These are phyloP conservation scores for Drosophila barbarae DNA, from an alignment of 2,888 invertebrate species.

Conservation along the genomic window DNA sequence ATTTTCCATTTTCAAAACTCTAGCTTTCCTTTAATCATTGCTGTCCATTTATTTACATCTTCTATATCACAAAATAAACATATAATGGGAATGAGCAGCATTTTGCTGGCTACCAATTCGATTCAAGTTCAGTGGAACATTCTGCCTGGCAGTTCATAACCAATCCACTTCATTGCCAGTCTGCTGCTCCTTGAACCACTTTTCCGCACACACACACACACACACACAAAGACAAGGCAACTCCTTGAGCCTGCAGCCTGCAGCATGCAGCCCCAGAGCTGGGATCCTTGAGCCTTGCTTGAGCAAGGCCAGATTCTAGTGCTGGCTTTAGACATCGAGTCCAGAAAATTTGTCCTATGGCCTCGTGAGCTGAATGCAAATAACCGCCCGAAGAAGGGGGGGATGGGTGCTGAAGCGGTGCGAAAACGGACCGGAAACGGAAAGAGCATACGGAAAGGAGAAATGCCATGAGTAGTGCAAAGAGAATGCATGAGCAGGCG, in stretches of 20 bases:
- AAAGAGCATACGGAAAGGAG: constrained; percentile 16
- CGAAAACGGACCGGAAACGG: constrained; percentile 12
- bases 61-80: not conserved
- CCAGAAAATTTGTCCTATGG: constrained; percentile 33
- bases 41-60: not conserved
- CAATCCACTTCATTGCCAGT: constrained; percentile 25
- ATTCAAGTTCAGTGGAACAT: constrained; percentile 16
- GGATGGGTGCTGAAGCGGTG: not conserved
- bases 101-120: not conserved
- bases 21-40: not conserved
- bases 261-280: constrained; percentile 1
- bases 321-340: constrained; percentile 27
- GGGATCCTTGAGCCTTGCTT: constrained; percentile 13
- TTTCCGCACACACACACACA: not conserved
- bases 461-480: constrained; percentile 34
- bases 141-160: constrained; percentile 23
- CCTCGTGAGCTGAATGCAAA: constrained; percentile 42
- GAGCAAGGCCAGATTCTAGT: constrained; percentile 27
- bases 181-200: constrained; percentile 9
- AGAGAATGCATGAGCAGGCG: constrained; percentile 41
- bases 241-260: constrained; percentile 27
- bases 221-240: constrained; percentile 4
- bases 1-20: not conserved
- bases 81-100: not conserved
- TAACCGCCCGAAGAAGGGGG: constrained; percentile 2